Conservation (phyloP, 1,140 invertebrate species). For the Ceratitis capitata region DNA sequence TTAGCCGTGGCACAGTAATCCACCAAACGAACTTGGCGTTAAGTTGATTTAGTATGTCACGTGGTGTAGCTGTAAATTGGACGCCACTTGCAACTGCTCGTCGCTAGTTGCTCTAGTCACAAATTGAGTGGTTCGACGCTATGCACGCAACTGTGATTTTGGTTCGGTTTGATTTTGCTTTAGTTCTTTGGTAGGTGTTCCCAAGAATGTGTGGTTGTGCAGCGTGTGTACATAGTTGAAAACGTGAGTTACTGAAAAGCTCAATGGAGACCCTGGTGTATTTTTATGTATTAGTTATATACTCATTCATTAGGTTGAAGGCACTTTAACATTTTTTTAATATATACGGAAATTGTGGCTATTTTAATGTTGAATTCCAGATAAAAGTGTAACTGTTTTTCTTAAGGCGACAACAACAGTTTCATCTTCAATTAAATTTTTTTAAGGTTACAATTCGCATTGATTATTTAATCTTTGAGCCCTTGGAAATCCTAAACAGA, state of each 20-base stretch:
- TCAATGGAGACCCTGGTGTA: neutral
- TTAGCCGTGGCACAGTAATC: constrained; percentile 39
- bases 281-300: neutral
- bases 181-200: neutral
- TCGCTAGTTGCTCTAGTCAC: neutral
- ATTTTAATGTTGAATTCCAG: no score
- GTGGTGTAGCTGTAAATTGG: constrained; percentile 57
- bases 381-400: no score
- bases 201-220: neutral
- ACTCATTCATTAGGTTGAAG: no score
- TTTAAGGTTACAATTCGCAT: no score
- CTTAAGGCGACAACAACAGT: no score
- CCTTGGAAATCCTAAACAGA: no score
- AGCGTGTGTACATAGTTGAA: neutral
- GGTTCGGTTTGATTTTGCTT: neutral
- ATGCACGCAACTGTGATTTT: neutral
- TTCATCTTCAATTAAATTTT: no score
- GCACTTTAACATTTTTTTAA: no score
- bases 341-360: no score
- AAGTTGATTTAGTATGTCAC: constrained; percentile 64
- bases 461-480: no score
- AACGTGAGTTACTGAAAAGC: no score
- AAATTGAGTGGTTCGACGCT: no score
- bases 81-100: constrained; percentile 20
- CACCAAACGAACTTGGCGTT: constrained; percentile 41